Evolutionary conservation across 2,888 invertebrate species (phyloP), one percentile per base, ranked within the genome.

Genomic region (Malthinus seriepunctatus): DNA sequence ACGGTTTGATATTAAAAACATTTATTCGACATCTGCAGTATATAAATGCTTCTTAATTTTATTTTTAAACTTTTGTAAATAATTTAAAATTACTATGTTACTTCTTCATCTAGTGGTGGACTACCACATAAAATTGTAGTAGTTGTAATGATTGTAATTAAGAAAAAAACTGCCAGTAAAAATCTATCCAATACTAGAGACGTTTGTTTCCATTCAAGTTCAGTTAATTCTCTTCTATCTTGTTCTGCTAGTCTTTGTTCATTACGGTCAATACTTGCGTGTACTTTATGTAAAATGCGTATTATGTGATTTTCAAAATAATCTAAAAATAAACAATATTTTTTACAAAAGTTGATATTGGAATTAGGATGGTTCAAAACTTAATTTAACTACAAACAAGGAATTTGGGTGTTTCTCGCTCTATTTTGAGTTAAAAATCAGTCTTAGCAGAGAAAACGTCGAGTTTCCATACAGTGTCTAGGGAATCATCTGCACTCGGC

Each of bases 101-200:
- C 52, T 12, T 61, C 52, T 11, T 61, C 57, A 3, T 62, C 62
- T 12, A 32, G 3, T 9, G 62, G 59, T 6, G 81, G 90, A 67
- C 83, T 88, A 73, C 78, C 88, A 79, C 81, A 88, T 49, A 93
- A 81, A 67, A 93, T 91, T 63, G 90, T 88, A 1, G 89, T 87
- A 0, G 91, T 91, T n/a, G 91, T 86, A 64, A 90, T 85, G 47
- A 87, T 83, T 7, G 91, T 92, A 53, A 89, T 87, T 60, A 91
- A 79, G 60, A 90, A 85, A 77, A 93, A 93, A 14, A 90, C 84
- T 57, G 87, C 88, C 10, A 93, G 83, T 1, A 93, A 81, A 3
- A 90, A 85, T 35, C 90, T 83, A 76, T 95, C 95, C 59, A 93
- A 86, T 9, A 95, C 93, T 51, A 93, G 85, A 1, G 94, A 93